Conservation (phyloP, 2,113 vertebrate species). For the Oxygymnocypris stewartii region DNA sequence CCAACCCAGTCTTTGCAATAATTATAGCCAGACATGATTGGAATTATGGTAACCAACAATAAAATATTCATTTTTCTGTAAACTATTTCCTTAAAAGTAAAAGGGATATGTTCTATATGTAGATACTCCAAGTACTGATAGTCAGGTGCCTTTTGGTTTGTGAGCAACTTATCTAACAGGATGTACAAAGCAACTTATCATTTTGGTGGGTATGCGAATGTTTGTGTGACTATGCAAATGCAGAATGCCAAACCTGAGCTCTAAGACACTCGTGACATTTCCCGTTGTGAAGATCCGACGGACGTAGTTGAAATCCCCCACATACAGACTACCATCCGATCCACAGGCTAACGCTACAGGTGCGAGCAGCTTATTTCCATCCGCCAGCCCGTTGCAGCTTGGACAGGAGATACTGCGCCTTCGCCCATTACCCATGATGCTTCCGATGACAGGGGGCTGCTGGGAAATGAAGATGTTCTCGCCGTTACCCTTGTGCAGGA, state of each 20-base stretch:
- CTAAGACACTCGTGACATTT: slow-evolving; percentile 96
- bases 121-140: not conserved
- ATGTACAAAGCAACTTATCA: slow-evolving; percentile 6
- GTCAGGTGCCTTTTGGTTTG: not conserved
- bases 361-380: slow-evolving; percentile 96
- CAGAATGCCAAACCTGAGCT: slow-evolving; percentile 84
- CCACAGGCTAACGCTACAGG: slow-evolving; percentile 92
- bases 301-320: slow-evolving; percentile 99
- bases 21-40: not conserved
- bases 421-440: slow-evolving; percentile 95
- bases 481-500: slow-evolving; percentile 96
- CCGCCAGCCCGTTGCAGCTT: slow-evolving; percentile 96
- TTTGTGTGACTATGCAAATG: slow-evolving; percentile 4
- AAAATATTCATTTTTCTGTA: not conserved
- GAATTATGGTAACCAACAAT: not conserved
- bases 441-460: slow-evolving; percentile 95
- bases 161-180: slow-evolving; percentile 40
- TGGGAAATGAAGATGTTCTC: slow-evolving; percentile 98
- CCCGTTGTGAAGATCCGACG: slow-evolving; percentile 95
- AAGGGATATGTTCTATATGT: not conserved
- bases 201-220: not conserved
- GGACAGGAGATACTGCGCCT: slow-evolving; percentile 96
- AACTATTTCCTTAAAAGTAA: not conserved
- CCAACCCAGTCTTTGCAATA: not conserved
- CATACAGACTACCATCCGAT: slow-evolving; percentile 93